Conservation (phyloP, 2,888 invertebrate species). For the Phortica magna region DNA sequence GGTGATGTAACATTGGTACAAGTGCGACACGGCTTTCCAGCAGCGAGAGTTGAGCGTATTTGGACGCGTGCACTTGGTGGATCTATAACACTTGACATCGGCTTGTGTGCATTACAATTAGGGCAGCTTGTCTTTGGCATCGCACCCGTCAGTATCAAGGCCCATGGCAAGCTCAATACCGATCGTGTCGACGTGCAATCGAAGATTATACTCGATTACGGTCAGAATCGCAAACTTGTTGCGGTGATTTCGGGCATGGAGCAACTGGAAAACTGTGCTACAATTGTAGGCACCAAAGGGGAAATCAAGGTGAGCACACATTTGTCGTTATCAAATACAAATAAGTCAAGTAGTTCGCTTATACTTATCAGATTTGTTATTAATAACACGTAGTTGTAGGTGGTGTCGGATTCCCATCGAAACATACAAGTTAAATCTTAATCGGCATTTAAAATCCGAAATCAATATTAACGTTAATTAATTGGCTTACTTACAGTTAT, state of each 20-base stretch:
- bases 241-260: conserved; percentile 67
- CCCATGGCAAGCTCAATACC: conserved; percentile 84
- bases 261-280: conserved; percentile 67
- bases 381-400: background rate
- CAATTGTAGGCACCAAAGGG: conserved; percentile 75
- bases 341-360: background rate
- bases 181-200: conserved; percentile 82
- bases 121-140: conserved; percentile 84
- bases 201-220: conserved; percentile 69
- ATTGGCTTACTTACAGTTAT: conserved; percentile 76
- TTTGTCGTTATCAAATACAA: background rate
- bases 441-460: too few relatives aligned
- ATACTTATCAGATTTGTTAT: background rate
- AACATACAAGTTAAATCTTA: too few relatives aligned
- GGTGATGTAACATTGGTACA: conserved; percentile 84
- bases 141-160: conserved; percentile 84
- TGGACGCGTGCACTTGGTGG: conserved; percentile 86
- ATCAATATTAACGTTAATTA: too few relatives aligned
- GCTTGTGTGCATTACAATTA: conserved; percentile 87
- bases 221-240: conserved; percentile 66
- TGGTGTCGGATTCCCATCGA: background rate
- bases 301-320: conserved; percentile 71
- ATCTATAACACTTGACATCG: conserved; percentile 86
- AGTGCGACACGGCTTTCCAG: conserved; percentile 58
- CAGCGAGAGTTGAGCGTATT: conserved; percentile 54